phyloP scores from a whole-genome alignment of 2,888 invertebrate genomes.

The Sacculina carcini region DNA sequence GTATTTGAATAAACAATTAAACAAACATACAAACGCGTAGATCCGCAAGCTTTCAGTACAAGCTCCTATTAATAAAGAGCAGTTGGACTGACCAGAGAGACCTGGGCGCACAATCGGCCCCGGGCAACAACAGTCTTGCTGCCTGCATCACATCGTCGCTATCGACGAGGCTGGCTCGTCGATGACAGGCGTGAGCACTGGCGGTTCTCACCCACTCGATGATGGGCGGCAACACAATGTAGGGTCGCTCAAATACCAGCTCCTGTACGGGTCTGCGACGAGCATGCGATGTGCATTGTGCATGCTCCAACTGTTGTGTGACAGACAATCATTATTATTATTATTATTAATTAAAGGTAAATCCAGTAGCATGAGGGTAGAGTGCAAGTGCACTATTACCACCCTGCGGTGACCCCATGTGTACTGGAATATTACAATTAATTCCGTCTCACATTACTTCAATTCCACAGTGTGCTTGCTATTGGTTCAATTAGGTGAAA shows the following conservation, averaged over 20 bases:
- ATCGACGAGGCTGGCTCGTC: constrained; percentile 47
- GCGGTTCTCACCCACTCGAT: constrained; percentile 72
- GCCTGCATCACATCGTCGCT: constrained; percentile 70
- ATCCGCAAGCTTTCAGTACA: background rate
- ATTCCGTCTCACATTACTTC: too few species aligned
- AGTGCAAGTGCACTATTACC: too few species aligned
- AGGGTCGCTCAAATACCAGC: constrained; percentile 59
- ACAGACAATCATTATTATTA: too few species aligned
- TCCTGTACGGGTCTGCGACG: constrained; percentile 31
- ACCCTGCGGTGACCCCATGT: too few species aligned
- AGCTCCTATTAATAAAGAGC: too few species aligned
- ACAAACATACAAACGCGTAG: constrained; percentile 4
- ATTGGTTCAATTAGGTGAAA: too few species aligned
- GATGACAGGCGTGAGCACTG: constrained; percentile 44
- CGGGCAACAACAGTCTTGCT: constrained; percentile 53
- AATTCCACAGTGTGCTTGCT: too few species aligned
- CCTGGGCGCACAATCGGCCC: constrained; percentile 63
- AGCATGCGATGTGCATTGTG: constrained; percentile 23
- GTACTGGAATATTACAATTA: too few species aligned
- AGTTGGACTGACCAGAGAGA: constrained; percentile 33
- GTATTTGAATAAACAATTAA: too few species aligned
- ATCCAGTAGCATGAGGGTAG: too few species aligned
- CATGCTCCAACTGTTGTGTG: constrained; percentile 34
- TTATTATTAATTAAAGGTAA: too few species aligned
- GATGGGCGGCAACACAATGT: constrained; percentile 60